Conservation (phyloP, 1,140 invertebrate species). For the Bombus huntii region DNA sequence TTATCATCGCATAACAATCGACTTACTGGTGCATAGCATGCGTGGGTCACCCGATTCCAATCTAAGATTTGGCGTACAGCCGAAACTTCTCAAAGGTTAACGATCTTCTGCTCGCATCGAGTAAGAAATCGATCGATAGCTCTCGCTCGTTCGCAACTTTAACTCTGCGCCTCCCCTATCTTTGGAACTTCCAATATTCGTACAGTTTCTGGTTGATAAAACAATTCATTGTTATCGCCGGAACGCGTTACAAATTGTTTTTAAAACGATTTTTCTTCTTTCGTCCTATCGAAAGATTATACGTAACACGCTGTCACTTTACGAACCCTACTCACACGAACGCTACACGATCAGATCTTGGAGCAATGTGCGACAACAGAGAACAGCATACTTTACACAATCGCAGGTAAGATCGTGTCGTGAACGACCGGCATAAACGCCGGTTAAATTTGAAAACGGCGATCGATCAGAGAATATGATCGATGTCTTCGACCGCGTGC, state of each 20-base stretch:
- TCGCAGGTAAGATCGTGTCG: too few species aligned
- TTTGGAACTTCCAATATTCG: not conserved
- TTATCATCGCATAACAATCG: constrained; percentile 66
- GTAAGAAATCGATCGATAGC: constrained; percentile 55
- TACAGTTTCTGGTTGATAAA: not conserved
- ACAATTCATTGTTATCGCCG: not conserved
- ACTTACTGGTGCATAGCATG: constrained; percentile 62
- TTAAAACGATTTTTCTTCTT: not conserved
- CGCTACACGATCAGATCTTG: too few species aligned
- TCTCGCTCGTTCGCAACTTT: not conserved
- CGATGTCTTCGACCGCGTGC: constrained; percentile 33
- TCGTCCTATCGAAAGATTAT: not conserved
- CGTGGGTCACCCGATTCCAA: constrained; percentile 75
- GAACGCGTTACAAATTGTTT: not conserved
- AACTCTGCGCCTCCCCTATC: too few species aligned
- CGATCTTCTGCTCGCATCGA: constrained; percentile 66
- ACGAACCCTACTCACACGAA: too few species aligned
- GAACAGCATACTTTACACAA: too few species aligned
- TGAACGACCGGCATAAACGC: constrained; percentile 6
- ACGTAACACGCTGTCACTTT: too few species aligned
- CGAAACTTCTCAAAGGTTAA: constrained; percentile 76
- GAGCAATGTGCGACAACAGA: too few species aligned
- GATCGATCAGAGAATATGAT: constrained; percentile 53
- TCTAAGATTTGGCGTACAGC: constrained; percentile 74
- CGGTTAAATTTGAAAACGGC: constrained; percentile 24